Evolutionary conservation across 2,888 invertebrate genomes (phyloP), one percentile per base, ranked within the genome.

Genomic region (Parapristionchus giblindavisi): DNA sequence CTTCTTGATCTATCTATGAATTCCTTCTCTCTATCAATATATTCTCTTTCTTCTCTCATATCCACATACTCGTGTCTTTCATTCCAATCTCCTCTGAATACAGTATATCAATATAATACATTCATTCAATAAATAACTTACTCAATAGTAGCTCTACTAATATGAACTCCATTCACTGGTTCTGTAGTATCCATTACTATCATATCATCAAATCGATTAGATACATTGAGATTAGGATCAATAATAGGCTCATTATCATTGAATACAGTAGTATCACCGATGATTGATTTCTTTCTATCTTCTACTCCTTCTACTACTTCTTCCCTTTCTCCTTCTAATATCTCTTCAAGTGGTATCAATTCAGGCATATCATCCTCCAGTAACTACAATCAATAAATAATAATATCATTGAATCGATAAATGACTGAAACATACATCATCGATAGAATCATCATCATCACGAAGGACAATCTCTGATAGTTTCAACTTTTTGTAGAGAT

Each of bases 141-240:
- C 63, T 63, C 63, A n/a, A 63, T 63, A n/a, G 40, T 63, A 17
- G 63, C 63, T 4, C 38, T 43, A 63, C 63, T 63, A 8, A 63
- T 38, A 63, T 63, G 63, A 5, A 36, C 36, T 36, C n/a, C 24
- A 8, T 63, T 43, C 6, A 63, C n/a, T 63, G 40, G 40, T 14
- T 40, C 63, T 29, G 43, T 63, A 3, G 63, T 63, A 40, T 63
- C 63, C 40, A 63, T 63, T 38, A 61, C 29, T 43, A 63, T 63
- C 60, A 60, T 60, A 40, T 63, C 63, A 24, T 63, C 63, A 38
- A 63, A 40, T 63, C 63, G 32, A 43, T 43, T 43, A 8, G 38
- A 14, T 40, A n/a, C n/a, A 43, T 17, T 14, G 43, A 14, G 17
- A 43, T 14, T 58, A 56, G 32, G 17, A 56, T 27, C 32, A 3